Base-by-base conservation (phyloP, 1,140 invertebrate species). In the Tetragonula clypearis region DNA sequence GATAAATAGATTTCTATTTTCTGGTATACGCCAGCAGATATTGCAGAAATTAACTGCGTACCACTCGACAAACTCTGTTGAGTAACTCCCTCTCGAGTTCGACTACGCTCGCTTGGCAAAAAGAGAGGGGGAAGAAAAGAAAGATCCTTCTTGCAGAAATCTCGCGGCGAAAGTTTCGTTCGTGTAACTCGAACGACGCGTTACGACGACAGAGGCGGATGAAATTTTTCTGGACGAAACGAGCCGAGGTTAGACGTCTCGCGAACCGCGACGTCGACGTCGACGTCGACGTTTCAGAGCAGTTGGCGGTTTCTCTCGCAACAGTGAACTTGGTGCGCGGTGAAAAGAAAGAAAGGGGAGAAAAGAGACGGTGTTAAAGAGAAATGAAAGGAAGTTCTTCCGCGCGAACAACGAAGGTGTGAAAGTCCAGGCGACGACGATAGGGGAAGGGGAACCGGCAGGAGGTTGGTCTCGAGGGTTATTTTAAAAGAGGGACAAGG, bases 401-500 rank as follows among this genome's bases (percentile, higher is more conserved):
- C 21, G 26, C 23, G 6, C 11, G 26, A 17, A n/a, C 2, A 55
- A 21, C 55, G 79, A 17, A 35, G 12, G 65, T 30, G n/a, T 3
- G 30, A 15, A n/a, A 8, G 60, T 62, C 15, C 5, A 19, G 14
- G 12, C 35, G 41, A 49, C 41, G 77, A 9, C n/a, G 35, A 55
- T 30, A 26, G 49, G 21, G 15, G 55, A 26, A 41, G 55, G 79
- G 73, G 79, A 41, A 8, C 8, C 6, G 82, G 62, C 30, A 49
- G 58, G 82, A 76, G 65, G 79, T 76, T 82, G 62, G 21, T 82
- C 79, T 82, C 56, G 56, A 19, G 55, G 68, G 65, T 71, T 82
- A 84, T 87, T 84, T 82, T 30, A 77, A 82, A 68, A 89, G 56
- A 76, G 82, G 88, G 79, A 72, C 82, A 87, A 84, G 79, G 86